Conservation (phyloP, 2,888 invertebrate genomes). For the Sipunculus nudus region DNA sequence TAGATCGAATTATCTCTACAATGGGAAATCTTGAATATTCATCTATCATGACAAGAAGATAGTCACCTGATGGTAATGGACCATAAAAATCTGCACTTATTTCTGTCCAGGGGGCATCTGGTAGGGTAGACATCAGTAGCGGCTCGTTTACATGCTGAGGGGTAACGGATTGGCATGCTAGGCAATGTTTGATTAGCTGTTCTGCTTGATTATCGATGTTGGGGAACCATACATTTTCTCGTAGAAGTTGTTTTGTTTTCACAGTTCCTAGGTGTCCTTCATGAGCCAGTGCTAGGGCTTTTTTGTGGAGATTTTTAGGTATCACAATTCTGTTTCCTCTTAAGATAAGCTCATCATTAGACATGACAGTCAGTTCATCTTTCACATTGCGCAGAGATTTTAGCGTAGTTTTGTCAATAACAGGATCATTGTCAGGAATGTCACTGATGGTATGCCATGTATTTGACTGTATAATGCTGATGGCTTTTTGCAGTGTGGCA, state of each 20-base stretch:
- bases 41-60: constrained; percentile 1
- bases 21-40: constrained; percentile 28
- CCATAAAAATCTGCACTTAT: constrained; percentile 25
- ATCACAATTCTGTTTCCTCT: constrained; percentile 11
- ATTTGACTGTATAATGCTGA: not conserved
- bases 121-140: not conserved
- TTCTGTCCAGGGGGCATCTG: constrained; percentile 15
- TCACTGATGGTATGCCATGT: too few species aligned
- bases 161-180: constrained; percentile 23
- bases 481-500: not conserved
- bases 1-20: constrained; percentile 26
- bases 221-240: constrained; percentile 38
- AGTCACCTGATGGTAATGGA: not conserved
- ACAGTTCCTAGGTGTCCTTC: constrained; percentile 37
- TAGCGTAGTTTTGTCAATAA: too few species aligned
- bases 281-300: constrained; percentile 37
- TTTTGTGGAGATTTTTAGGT: constrained; percentile 20
- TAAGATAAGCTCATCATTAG: not conserved
- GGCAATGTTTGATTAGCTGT: constrained; percentile 10
- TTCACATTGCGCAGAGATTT: too few species aligned
- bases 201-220: constrained; percentile 26
- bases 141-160: constrained; percentile 16
- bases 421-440: too few species aligned
- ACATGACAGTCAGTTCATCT: constrained; percentile 1
- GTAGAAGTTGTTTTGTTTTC: constrained; percentile 35